A percentile compares a stretch with the other conserved stretches of the same genome.
These are phyloP conservation scores for Myiagra hebetior DNA, from an alignment of 2,113 vertebrate genomes.

Conservation along the genomic window DNA sequence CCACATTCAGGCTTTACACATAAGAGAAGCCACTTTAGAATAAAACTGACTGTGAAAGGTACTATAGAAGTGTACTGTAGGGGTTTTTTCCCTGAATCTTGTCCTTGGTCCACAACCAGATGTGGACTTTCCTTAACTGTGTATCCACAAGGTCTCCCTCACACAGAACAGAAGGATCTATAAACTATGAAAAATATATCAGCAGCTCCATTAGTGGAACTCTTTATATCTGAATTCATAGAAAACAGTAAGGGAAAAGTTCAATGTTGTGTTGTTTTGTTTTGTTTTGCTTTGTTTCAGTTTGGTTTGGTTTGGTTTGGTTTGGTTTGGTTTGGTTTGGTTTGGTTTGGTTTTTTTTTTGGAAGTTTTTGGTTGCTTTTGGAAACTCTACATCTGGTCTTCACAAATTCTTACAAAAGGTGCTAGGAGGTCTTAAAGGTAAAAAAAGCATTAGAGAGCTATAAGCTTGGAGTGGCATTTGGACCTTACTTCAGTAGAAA, in stretches of 20 bases:
- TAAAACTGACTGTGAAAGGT: neutral
- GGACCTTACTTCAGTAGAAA: neutral
- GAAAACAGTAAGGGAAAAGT: neutral
- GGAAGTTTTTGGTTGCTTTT: neutral
- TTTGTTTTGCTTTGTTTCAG: neutral
- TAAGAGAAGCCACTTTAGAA: neutral
- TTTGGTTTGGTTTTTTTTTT: neutral
- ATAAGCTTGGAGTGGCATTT: neutral
- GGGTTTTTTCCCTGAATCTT: neutral
- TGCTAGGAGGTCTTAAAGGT: neutral
- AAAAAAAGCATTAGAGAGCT: neutral
- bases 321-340: neutral
- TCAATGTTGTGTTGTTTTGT: neutral
- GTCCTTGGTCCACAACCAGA: accelerated
- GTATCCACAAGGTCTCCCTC: neutral
- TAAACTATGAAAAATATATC: neutral
- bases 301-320: neutral
- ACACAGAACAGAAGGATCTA: neutral
- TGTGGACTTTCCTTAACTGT: neutral
- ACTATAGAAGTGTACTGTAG: neutral
- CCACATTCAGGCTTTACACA: neutral
- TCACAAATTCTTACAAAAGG: neutral
- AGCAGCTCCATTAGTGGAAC: neutral
- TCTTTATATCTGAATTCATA: neutral
- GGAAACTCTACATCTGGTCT: neutral